phyloP scores from a whole-genome alignment of 2,888 invertebrate genomes.

The Agriopis marginaria region DNA sequence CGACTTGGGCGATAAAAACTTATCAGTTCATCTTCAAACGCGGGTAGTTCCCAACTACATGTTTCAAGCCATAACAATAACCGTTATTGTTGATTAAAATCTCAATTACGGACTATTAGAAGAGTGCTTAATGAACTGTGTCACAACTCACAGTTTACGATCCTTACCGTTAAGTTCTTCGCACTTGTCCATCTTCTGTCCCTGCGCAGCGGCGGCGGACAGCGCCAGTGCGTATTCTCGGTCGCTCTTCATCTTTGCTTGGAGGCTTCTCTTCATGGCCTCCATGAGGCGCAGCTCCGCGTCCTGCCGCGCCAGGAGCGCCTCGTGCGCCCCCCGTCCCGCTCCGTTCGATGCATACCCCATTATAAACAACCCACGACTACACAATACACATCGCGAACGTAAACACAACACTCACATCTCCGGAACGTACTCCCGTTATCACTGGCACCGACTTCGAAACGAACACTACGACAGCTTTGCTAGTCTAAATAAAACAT shows the following conservation, averaged over 20 bases:
- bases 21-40: background rate
- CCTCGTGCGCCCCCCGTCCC: constrained; percentile 96
- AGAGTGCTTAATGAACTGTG: constrained; percentile 26
- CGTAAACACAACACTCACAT: constrained; percentile 82
- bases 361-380: constrained; percentile 84
- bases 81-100: constrained; percentile 21
- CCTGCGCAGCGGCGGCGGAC: constrained; percentile 92
- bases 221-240: constrained; percentile 95
- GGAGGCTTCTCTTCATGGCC: constrained; percentile 94
- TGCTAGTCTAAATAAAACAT: constrained; percentile 36
- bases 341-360: constrained; percentile 95
- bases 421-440: constrained; percentile 62
- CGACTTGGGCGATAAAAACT: background rate
- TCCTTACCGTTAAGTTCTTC: constrained; percentile 89
- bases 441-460: constrained; percentile 71
- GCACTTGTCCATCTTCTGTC: constrained; percentile 93
- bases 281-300: constrained; percentile 97
- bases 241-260: constrained; percentile 95
- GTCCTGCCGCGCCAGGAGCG: constrained; percentile 95
- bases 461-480: constrained; percentile 46
- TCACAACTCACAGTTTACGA: constrained; percentile 20
- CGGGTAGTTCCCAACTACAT: constrained; percentile 5
- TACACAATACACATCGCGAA: constrained; percentile 74
- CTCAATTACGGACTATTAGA: constrained; percentile 9
- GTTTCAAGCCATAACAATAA: constrained; percentile 6